Percentiles rank a stretch among this genome's conserved stretches.
phyloP scores from a whole-genome alignment of 2,113 vertebrate genomes.

The Bothrops jararaca region DNA sequence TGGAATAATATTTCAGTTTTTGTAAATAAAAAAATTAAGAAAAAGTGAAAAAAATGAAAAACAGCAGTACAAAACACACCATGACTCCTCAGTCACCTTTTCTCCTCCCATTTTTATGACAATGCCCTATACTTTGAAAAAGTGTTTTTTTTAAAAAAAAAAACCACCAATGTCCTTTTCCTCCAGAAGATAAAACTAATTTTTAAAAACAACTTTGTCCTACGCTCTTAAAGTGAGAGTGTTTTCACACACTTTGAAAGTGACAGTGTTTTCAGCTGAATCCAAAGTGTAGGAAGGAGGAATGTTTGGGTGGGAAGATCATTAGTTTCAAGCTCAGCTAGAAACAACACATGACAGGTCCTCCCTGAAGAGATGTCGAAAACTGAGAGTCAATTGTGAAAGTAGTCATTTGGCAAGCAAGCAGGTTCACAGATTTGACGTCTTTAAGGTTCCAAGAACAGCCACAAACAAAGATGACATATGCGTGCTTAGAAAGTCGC shows the following conservation, averaged over 20 bases:
- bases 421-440: neutral
- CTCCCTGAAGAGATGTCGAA: neutral
- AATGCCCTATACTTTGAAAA: neutral
- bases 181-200: neutral
- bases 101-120: neutral
- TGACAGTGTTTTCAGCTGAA: neutral
- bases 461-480: neutral
- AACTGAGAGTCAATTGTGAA: neutral
- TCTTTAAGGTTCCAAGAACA: neutral
- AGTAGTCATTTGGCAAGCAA: neutral
- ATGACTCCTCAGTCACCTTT: neutral
- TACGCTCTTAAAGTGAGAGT: neutral
- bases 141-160: neutral
- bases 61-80: neutral
- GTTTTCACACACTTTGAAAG: neutral
- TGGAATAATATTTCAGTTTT: neutral
- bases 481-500: constrained; percentile 19
- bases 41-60: neutral
- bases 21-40: neutral
- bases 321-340: neutral
- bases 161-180: neutral
- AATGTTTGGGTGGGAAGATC: neutral
- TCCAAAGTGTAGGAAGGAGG: neutral
- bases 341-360: neutral
- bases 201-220: neutral